Conservation (phyloP, 1,140 invertebrate genomes). For the Drosophila erecta region DNA sequence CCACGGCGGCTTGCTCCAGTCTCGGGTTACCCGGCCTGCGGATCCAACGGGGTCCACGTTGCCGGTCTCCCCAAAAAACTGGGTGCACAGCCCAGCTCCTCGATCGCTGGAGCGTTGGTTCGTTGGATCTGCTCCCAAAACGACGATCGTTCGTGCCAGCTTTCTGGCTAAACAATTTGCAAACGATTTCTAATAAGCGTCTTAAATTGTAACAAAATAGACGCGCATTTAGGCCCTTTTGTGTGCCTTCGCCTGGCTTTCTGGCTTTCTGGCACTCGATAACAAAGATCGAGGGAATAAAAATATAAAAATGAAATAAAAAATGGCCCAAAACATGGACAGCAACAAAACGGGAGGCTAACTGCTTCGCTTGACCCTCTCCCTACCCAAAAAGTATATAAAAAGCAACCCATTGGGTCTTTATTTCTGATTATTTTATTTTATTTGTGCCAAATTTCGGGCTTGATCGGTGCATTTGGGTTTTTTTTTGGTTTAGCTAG, state of each 20-base stretch:
- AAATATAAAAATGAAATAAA: constrained; percentile 41
- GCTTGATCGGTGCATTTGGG: constrained; percentile 51
- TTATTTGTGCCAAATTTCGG: constrained; percentile 70
- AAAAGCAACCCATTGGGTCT: constrained; percentile 21
- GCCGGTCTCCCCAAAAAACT: neutral
- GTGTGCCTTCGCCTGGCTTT: constrained; percentile 41
- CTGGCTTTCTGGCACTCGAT: constrained; percentile 39
- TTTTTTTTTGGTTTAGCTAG: neutral
- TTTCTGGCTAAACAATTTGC: constrained; percentile 80
- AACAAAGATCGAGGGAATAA: constrained; percentile 50
- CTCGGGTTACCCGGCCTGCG: constrained; percentile 36
- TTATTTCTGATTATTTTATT: constrained; percentile 44
- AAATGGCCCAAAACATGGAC: constrained; percentile 37
- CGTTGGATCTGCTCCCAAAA: constrained; percentile 42
- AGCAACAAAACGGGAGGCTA: constrained; percentile 59
- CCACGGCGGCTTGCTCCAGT: constrained; percentile 29
- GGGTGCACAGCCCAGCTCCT: constrained; percentile 7
- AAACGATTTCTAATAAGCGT: constrained; percentile 83
- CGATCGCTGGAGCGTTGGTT: constrained; percentile 2
- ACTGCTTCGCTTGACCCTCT: constrained; percentile 33
- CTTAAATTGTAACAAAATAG: constrained; percentile 83
- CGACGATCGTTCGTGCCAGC: constrained; percentile 63
- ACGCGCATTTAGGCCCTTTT: constrained; percentile 80
- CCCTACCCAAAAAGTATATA: constrained; percentile 19
- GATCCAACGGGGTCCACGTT: constrained; percentile 27